Evolutionary conservation across 2,113 vertebrate genomes (phyloP).

Genomic region (Poicephalus meyeri): DNA sequence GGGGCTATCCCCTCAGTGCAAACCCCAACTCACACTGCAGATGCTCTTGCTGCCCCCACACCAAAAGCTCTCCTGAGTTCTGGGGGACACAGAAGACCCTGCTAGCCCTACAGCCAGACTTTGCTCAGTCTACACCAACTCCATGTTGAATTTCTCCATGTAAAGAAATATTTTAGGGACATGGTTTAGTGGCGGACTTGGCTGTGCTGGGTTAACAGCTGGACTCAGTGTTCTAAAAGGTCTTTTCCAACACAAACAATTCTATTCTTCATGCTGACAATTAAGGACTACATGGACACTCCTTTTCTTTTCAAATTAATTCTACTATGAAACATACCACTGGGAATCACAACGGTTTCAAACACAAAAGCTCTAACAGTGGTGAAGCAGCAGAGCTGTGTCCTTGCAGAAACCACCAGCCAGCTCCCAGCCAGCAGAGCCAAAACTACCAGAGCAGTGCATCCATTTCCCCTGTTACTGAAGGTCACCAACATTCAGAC

Average conservation of each 20-base stretch:
- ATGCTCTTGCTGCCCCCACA: background rate
- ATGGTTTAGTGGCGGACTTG: background rate
- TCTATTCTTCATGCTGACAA: background rate
- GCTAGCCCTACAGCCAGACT: too few species aligned
- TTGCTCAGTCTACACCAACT: background rate
- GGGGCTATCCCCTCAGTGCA: background rate
- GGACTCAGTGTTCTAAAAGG: background rate
- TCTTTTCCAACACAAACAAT: background rate
- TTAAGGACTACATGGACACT: background rate
- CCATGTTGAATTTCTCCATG: background rate
- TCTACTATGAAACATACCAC: background rate
- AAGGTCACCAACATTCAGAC: too few species aligned
- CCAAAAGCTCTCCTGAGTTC: background rate
- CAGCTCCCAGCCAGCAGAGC: background rate
- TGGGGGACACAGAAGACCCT: background rate
- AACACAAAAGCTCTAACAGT: too few species aligned
- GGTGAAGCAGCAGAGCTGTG: fast-evolving
- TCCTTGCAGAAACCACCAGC: background rate
- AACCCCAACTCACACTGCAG: background rate
- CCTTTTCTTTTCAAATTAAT: background rate
- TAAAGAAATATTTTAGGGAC: background rate
- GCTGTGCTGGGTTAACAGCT: background rate
- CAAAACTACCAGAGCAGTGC: too few species aligned
- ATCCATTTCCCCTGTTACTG: too few species aligned
- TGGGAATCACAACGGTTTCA: background rate